Base-by-base conservation (phyloP, 2,888 invertebrate genomes). In the Hirtodrosophila confusa region DNA sequence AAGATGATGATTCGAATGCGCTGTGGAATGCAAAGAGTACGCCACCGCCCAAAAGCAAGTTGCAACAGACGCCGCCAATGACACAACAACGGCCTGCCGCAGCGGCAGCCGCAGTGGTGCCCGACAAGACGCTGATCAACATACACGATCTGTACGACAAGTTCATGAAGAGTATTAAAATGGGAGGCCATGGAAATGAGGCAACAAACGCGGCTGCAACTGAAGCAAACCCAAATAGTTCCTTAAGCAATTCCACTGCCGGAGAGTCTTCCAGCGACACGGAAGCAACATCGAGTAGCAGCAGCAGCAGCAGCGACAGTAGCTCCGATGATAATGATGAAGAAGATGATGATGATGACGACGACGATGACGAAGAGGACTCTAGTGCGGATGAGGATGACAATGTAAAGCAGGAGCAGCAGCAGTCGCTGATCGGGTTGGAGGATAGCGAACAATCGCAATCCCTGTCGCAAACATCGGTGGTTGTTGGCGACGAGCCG, bases 141-240 rank as follows among this genome's bases (percentile, higher is more conserved):
- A 91, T 91, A 80, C 89, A 91, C 55, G 89, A 89, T 6, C 47
- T 91, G 8, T 91, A 91, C 56, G 90, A 91, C 57, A 89, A 90
- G 55, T 91, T 91, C 45, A 89, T 91, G 61, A 90, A 89, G 57
- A 91, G 90, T 70, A 91, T 91, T 24, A 89, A 89, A 27, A 75
- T 68, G 89, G 84, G 17, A 17, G 17, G 17, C 2, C 17, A 17
- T 17, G 88, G 8, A 6, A 43, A 10, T 12, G 11, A 31, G 3
- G 17, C 17, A 17, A 41, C 11, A 17, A 67, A 71, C 9, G 45
- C 47, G n/a, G 12, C 64, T 31, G n/a, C 54, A 12, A 12, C 40
- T 23, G 27, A 27, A 3, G 27, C 47, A 11, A 41, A 50, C 4
- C 72, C 76, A 63, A 58, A 61, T 24, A 89, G 69, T 56, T 66